Evolutionary conservation across 2,888 invertebrate genomes (phyloP).

Genomic region (Drosophila mimica): DNA sequence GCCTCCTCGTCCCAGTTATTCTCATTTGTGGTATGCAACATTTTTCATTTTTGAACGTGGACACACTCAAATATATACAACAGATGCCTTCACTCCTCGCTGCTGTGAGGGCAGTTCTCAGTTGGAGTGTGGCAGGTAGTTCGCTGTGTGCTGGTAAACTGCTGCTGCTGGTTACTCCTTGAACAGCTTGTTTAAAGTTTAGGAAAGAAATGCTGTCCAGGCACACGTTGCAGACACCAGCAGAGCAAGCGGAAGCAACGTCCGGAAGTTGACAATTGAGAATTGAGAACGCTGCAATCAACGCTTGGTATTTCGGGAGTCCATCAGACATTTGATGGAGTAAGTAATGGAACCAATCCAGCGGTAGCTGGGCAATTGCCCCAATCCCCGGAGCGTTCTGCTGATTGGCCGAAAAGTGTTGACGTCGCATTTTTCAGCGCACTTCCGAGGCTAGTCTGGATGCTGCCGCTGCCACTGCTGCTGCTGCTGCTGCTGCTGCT

Average conservation of each 20-base stretch:
- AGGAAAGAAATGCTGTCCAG: constrained; percentile 22
- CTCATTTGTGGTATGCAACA: constrained; percentile 52
- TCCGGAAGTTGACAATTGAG: constrained; percentile 58
- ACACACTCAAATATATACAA: constrained; percentile 55
- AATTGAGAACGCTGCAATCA: constrained; percentile 59
- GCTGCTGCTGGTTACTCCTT: too few relatives aligned
- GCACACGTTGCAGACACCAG: constrained; percentile 19
- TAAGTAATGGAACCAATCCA: constrained; percentile 1
- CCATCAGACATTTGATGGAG: neutral
- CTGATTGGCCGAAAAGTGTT: constrained; percentile 75
- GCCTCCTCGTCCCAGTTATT: constrained; percentile 17
- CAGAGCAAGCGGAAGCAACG: constrained; percentile 33
- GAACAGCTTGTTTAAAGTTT: constrained; percentile 34
- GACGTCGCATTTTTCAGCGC: constrained; percentile 57
- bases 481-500: constrained; percentile 28
- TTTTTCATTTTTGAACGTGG: constrained; percentile 37
- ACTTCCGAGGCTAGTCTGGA: constrained; percentile 9
- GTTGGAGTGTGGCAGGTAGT: constrained; percentile 52
- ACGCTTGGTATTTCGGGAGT: constrained; percentile 12
- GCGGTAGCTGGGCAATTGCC: neutral
- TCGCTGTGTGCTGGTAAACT: constrained; percentile 24
- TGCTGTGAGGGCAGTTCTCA: constrained; percentile 51
- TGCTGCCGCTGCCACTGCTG: constrained; percentile 41
- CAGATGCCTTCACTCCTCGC: constrained; percentile 23
- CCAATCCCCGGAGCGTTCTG: constrained; percentile 5